phyloP scores from a whole-genome alignment of 2,797 vertebrate genomes.

The Lindbergichthys nudifrons region DNA sequence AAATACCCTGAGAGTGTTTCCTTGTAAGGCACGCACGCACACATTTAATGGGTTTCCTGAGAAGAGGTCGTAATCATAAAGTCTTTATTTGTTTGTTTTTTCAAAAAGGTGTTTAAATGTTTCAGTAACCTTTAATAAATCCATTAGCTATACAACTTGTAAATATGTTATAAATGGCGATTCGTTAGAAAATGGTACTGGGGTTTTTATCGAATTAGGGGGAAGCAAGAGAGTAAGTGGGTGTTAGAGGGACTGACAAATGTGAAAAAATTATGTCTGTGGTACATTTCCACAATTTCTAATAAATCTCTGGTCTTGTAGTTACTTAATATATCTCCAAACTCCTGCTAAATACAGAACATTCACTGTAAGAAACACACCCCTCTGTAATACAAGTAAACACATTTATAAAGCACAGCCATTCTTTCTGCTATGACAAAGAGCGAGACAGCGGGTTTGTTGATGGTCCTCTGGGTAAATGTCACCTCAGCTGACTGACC shows the following conservation, averaged over 20 bases:
- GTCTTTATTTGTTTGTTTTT: conserved; percentile 10
- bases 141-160: no score
- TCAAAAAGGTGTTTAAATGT: no score
- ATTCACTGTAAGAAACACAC: background rate
- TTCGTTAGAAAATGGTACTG: no score
- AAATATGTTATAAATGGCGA: no score
- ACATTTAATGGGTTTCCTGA: conserved; percentile 22
- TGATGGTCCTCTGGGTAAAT: conserved; percentile 9
- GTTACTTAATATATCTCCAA: background rate
- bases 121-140: no score
- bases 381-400: background rate
- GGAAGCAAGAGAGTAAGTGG: no score
- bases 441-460: background rate
- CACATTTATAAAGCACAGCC: background rate
- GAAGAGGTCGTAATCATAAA: conserved; percentile 12
- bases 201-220: no score
- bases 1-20: conserved; percentile 19
- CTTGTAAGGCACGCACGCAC: background rate
- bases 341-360: background rate
- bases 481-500: conserved; percentile 33
- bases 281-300: no score
- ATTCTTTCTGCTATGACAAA: background rate
- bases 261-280: no score
- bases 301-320: background rate
- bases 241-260: no score